Base-by-base conservation (phyloP, 2,888 invertebrate genomes). In the Serrognathus titanus region DNA sequence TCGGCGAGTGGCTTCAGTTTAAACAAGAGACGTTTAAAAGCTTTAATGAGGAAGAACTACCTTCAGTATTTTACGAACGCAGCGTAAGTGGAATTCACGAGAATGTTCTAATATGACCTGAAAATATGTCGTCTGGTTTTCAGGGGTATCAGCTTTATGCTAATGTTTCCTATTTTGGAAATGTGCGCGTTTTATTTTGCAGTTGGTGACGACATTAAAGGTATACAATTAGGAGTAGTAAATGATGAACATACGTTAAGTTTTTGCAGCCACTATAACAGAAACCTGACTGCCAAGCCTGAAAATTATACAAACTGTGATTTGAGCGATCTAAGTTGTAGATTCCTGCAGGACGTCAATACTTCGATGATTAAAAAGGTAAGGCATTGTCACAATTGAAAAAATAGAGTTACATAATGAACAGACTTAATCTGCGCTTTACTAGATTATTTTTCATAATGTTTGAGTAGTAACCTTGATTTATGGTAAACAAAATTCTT, bases 101-200 rank as follows among this genome's bases (percentile, higher is more conserved):
- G 24, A 11, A 20, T n/a, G 12, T 24, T 9, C 12, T 6, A 10
- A 35, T 12, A 24, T 12, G 20, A 16, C 24, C 24, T 13, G 5
- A 13, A 43, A 43, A 16, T 8, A 43, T 48, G 60, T 65, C 45
- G 40, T 20, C 65, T 55, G 62, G 59, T 59, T 79, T 80, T n/a
- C 78, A 93, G 92, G 6, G 90, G 92, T 38, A 79, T 94, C 31
- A 76, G 89, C 61, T 95, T 95, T 75, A 86, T 93, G 61, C 78
- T 94, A 57, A 66, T 91, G 54, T 88, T 95, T 70, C 95, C 95
- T 10, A 79, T 94, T 11, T 79, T 94, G 20, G 89, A 94, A 83
- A 82, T 89, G 59, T 80, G 86, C 40, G 82, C 90, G 38, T 94
- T 95, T 76, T 89, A 93, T 77, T 74, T 87, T 54, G 88, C 93